phyloP scores from a whole-genome alignment of 2,888 invertebrate genomes.

The Lepidocyrtoides sp. region DNA sequence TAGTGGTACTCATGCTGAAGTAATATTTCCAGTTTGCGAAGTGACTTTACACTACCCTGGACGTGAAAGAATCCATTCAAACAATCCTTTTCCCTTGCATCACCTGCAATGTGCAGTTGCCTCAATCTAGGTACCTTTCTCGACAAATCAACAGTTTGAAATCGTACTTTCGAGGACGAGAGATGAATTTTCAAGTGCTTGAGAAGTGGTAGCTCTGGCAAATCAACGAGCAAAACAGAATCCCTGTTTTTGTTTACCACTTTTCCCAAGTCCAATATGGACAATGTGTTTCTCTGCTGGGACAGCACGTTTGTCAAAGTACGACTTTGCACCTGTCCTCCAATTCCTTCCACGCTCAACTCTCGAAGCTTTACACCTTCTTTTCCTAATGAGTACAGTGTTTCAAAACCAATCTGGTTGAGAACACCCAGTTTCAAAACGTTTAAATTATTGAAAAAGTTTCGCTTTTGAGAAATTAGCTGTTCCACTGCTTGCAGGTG shows the following conservation, averaged over 20 bases:
- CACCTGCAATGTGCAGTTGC: constrained; percentile 47
- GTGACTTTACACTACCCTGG: not conserved
- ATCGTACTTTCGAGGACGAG: constrained; percentile 25
- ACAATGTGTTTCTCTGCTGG: constrained; percentile 27
- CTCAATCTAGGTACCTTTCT: constrained; percentile 50
- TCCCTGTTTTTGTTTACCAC: constrained; percentile 42
- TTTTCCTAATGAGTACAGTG: constrained; percentile 29
- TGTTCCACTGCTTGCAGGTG: constrained; percentile 48
- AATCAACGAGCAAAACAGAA: constrained; percentile 14
- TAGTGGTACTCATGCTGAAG: constrained; percentile 47
- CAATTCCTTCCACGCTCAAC: constrained; percentile 57
- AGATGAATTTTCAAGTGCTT: constrained; percentile 57
- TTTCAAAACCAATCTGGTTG: constrained; percentile 46
- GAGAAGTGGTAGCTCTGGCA: not conserved
- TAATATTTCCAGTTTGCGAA: constrained; percentile 55
- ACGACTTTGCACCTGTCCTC: not conserved
- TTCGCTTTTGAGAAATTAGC: constrained; percentile 1
- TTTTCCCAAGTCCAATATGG: constrained; percentile 55
- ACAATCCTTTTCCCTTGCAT: constrained; percentile 35
- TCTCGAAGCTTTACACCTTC: constrained; percentile 12
- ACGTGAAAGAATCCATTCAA: constrained; percentile 43
- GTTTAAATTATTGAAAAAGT: constrained; percentile 10
- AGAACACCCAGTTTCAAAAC: constrained; percentile 43
- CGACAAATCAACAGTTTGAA: constrained; percentile 27
- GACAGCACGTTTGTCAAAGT: constrained; percentile 19